Evolutionary conservation across 2,113 vertebrate genomes (phyloP), one percentile per base, ranked within the genome.

Genomic region (Bubo bubo): DNA sequence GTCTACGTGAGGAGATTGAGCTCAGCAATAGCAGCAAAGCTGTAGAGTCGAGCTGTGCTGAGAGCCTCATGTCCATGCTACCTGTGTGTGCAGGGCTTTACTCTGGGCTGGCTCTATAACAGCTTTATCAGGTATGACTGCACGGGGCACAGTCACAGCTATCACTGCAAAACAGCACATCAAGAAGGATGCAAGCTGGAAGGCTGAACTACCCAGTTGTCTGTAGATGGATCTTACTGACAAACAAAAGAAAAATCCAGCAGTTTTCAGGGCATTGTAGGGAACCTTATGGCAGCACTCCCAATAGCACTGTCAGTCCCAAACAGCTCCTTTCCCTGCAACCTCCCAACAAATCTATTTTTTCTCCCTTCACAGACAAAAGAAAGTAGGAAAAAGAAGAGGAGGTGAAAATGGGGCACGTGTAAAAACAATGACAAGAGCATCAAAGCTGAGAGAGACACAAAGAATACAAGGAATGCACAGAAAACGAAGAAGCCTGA

Each of bases 401-500:
- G 20, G 32, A 71, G 30, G 62, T 62, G 76, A 91, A 86, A 93
- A 86, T 43, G 30, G 4, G 27, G 23, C 39, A 34, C 6, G 3
- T 73, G 55, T 59, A 32, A 63, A 49, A 90, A 67, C 52, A 82
- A 63, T 4, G 53, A 71, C 0, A 10, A 53, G 28, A 79, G 10
- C 62, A 62, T 67, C 41, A 52, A 84, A 88, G 74, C 63, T 41
- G 47, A 49, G 30, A 56, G 20, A 63, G 18, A 63, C 6, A 32
- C 13, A 56, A 66, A 77, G 19, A 47, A 16, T 49, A 39, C 15
- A 76, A 76, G 14, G 49, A 73, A 77, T 43, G 28, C 18, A 50
- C 81, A 68, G 64, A 68, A 92, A 83, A 84, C 17, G 32, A 92
- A 73, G 73, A 63, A 90, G 30, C 45, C 59, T 73, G 32, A 45